These are phyloP conservation scores for Diorhabda elongata DNA, from an alignment of 1,140 invertebrate species.

Conservation along the genomic window DNA sequence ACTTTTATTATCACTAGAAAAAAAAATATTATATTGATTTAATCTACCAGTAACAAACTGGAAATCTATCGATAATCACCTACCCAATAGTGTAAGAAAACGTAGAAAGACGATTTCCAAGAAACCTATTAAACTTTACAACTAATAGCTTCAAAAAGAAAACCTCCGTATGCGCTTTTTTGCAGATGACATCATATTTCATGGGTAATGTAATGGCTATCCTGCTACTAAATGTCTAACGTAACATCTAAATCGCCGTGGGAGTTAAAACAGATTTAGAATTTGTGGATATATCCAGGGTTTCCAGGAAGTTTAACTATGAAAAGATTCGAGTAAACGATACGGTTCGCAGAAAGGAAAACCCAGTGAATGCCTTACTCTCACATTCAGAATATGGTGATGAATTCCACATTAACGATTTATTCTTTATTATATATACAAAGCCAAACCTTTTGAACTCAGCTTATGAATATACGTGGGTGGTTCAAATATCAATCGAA, in stretches of 20 bases:
- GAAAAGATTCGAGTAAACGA: background rate
- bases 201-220: background rate
- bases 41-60: too few species aligned
- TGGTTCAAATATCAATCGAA: too few species aligned
- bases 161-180: background rate
- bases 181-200: background rate
- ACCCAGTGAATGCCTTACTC: background rate
- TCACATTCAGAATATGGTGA: too few species aligned
- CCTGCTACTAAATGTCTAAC: background rate
- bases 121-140: background rate
- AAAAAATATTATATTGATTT: too few species aligned
- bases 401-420: too few species aligned
- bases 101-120: background rate
- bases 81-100: too few species aligned
- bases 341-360: conserved; percentile 1
- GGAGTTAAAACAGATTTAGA: background rate
- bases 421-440: too few species aligned
- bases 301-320: background rate
- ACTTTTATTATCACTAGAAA: too few species aligned
- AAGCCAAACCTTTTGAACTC: too few species aligned
- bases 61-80: too few species aligned
- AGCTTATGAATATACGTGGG: too few species aligned
- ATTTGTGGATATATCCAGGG: background rate
- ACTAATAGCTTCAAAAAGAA: background rate
- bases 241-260: background rate